phyloP scores from a whole-genome alignment of 30 jellyfish, hydroid and myxozoan genomes.

The Aurelia sp. region DNA sequence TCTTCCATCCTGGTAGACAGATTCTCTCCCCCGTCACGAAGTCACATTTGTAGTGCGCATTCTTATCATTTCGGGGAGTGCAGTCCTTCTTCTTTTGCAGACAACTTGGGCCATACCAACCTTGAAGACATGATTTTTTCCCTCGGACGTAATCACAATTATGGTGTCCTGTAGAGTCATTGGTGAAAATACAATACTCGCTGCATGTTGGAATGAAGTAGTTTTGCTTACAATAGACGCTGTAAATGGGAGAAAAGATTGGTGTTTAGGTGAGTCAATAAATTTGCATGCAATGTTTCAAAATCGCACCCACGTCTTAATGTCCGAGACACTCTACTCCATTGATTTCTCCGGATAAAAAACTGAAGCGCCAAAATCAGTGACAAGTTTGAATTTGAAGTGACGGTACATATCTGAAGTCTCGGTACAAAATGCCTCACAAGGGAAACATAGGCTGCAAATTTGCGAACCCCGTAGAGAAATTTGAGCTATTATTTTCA shows the following conservation, averaged over 20 bases:
- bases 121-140: conserved; percentile 42
- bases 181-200: conserved; percentile 63
- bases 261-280: no score
- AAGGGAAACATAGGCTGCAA: no score
- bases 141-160: conserved; percentile 56
- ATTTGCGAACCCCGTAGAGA: no score
- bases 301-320: no score
- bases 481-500: no score
- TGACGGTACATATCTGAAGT: no score
- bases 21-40: conserved; percentile 57
- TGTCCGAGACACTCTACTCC: no score
- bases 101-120: conserved; percentile 74
- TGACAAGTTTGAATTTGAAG: no score
- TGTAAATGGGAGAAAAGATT: neutral
- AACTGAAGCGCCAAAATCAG: no score
- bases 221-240: conserved; percentile 44
- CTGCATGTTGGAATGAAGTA: conserved; percentile 72
- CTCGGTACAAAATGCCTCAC: no score
- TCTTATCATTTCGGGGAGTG: conserved; percentile 63
- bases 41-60: conserved; percentile 73
- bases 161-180: conserved; percentile 76
- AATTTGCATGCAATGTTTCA: no score
- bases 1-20: conserved; percentile 83
- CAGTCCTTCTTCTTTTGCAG: conserved; percentile 18
- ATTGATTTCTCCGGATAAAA: no score